phyloP scores from a whole-genome alignment of 2,888 invertebrate genomes.

The Cephus pygmeus region DNA sequence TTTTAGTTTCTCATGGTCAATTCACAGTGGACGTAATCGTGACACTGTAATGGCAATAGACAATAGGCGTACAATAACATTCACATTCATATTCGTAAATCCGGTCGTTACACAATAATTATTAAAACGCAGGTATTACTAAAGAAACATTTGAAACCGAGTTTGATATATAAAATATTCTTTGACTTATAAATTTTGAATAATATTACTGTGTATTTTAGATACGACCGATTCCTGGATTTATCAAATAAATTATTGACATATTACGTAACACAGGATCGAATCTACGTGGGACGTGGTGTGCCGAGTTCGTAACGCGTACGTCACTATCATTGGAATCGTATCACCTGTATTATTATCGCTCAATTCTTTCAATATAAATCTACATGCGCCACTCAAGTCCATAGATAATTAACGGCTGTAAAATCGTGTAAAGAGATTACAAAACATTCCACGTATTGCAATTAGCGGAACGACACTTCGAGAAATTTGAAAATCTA shows the following conservation, averaged over 20 bases:
- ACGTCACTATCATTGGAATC: not conserved
- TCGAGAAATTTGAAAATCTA: not conserved
- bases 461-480: not conserved
- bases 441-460: not conserved
- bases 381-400: not conserved
- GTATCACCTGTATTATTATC: not conserved
- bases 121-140: not conserved
- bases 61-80: not conserved
- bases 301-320: not conserved
- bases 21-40: not conserved
- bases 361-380: not conserved
- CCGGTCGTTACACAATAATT: not conserved
- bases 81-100: not conserved
- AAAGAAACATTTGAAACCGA: not conserved
- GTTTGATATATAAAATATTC: not conserved
- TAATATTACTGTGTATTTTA: not conserved
- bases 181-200: not conserved
- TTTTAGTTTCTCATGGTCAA: not conserved
- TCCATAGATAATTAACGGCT: not conserved
- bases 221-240: not conserved
- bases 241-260: not conserved
- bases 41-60: too few relatives aligned
- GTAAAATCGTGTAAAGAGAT: not conserved
- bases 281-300: not conserved
- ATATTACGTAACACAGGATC: not conserved